Evolutionary conservation across 2,113 vertebrate genomes (phyloP), one percentile per base, ranked within the genome.

Genomic region (Rhegmatorhina hoffmannsi): DNA sequence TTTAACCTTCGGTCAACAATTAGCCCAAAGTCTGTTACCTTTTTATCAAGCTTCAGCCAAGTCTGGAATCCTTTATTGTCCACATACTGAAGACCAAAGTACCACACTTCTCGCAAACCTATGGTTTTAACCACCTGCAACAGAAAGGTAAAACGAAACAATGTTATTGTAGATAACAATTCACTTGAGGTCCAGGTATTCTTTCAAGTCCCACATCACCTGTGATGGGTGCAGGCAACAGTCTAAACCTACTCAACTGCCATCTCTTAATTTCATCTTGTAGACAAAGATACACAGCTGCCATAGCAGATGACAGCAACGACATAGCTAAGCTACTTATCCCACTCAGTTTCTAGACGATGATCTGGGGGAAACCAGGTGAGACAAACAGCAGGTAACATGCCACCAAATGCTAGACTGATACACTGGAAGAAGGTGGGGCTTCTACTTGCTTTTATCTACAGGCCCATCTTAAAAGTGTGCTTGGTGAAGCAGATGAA

Each of bases 41-140:
- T 99, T 98, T 99, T 99, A 95, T 99, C 99, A 81, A 99, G 98
- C 94, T 99, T 99, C 94, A 99, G 96, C 99, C 99, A 99, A n/a
- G 99, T 99, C 66, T 96, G 91, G 95, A 98, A 99, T 79, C 99
- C 99, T 97, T 99, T 99, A 94, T 97, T 98, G 91, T 99, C 99
- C 74, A 98, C 97, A 33, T 99, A 99, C 95, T 99, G 99, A 83
- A 99, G 99, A 91, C 99, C 99, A 92, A 99, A 99, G 98, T 99
- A 99, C 99, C 99, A 99, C 38, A 99, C 97, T 95, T 99, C 99
- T 80, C 99, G 98, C 63, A 99, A 94, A 31, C 99, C 99, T 21
- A 99, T 98, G 17, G 99, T 99, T 98, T 99, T 99, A 34, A 99
- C 99, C 95, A 99, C 99, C 99, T 99, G 97, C 50, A 88, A 75